phyloP scores from a whole-genome alignment of 2,113 vertebrate genomes.

The Hemicordylus capensis region DNA sequence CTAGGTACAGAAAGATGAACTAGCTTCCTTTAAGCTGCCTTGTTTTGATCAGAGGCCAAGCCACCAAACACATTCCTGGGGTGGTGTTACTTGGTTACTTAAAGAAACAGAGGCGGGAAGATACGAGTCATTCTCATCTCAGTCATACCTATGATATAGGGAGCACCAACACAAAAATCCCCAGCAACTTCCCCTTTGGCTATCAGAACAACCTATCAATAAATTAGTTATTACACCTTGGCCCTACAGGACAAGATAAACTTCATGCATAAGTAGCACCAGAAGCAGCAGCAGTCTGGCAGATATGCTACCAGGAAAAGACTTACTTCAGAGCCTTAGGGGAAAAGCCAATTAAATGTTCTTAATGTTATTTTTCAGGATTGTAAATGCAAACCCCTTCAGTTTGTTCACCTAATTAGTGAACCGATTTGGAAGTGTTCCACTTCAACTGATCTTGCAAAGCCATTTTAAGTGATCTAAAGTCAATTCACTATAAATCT shows the following conservation, averaged over 20 bases:
- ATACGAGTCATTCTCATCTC: background rate
- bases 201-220: accelerated
- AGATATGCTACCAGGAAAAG: background rate
- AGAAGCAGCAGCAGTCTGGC: background rate
- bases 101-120: conserved; percentile 49
- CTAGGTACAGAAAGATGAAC: background rate
- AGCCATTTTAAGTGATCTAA: no score
- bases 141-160: accelerated
- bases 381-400: background rate
- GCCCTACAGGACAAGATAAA: background rate
- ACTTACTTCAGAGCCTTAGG: background rate
- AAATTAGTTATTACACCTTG: accelerated
- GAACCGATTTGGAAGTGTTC: background rate
- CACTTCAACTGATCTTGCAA: background rate
- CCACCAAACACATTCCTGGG: background rate
- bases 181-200: accelerated
- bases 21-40: background rate
- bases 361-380: background rate
- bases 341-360: background rate
- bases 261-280: background rate
- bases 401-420: background rate
- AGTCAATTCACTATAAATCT: background rate
- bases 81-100: conserved; percentile 64
- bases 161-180: background rate
- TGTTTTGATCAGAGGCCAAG: background rate